Evolutionary conservation across 2,113 vertebrate species (phyloP).

Genomic region (Mustela nigripes): DNA sequence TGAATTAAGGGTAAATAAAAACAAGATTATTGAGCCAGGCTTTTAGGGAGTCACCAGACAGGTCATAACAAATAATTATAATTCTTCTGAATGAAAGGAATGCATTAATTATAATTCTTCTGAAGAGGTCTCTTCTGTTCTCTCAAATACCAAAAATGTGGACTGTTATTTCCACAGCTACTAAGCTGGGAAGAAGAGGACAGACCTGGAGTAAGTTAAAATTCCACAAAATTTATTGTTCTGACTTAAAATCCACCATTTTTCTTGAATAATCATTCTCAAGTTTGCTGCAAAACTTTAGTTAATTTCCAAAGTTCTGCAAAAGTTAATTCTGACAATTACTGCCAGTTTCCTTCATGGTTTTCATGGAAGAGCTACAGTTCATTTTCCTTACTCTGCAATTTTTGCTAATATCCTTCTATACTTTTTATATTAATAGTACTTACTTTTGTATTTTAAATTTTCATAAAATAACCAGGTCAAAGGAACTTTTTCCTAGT

Average conservation of each 20-base stretch:
- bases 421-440: slow-evolving; percentile 15
- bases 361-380: not conserved
- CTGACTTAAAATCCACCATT: not conserved
- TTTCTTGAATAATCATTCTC: not conserved
- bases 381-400: not conserved
- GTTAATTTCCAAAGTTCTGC: not conserved
- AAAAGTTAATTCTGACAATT: not conserved
- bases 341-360: not conserved
- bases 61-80: slow-evolving; percentile 42
- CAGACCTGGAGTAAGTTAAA: not conserved
- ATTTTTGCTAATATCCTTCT: not conserved
- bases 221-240: not conserved
- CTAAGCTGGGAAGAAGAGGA: not conserved
- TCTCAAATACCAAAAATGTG: not conserved
- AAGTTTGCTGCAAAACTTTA: not conserved
- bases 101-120: not conserved
- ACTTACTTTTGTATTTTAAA: not conserved
- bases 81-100: not conserved
- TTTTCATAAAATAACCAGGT: not conserved
- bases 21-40: not conserved
- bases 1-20: not conserved
- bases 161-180: not conserved
- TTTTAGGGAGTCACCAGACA: not conserved
- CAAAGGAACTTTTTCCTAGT: not conserved
- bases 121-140: not conserved